phyloP scores from a whole-genome alignment of 2,888 invertebrate genomes.

The Cyclophora punctaria region DNA sequence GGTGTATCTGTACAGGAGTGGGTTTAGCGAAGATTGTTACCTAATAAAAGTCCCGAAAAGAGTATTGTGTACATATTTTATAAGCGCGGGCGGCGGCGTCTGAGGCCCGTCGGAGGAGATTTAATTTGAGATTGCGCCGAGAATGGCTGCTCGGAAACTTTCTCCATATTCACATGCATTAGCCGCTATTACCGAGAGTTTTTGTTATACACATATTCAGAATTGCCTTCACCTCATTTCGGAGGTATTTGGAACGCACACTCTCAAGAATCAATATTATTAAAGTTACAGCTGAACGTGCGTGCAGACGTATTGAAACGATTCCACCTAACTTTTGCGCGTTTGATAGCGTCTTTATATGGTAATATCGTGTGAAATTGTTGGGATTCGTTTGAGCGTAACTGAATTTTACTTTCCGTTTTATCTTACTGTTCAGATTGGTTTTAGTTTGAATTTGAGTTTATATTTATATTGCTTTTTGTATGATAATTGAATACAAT shows the following conservation, averaged over 20 bases:
- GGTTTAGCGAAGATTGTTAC: constrained; percentile 22
- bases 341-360: constrained; percentile 16
- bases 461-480: no score
- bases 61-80: constrained; percentile 44
- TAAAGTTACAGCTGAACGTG: constrained; percentile 22
- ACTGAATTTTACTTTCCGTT: constrained; percentile 11
- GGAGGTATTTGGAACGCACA: constrained; percentile 25
- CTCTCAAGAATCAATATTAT: constrained; percentile 29
- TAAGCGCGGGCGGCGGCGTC: constrained; percentile 35
- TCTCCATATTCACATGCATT: constrained; percentile 60
- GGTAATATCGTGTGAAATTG: constrained; percentile 15
- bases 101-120: constrained; percentile 48
- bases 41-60: constrained; percentile 38
- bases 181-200: constrained; percentile 50
- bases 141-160: constrained; percentile 51
- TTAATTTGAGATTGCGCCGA: constrained; percentile 67
- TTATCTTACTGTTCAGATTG: background rate
- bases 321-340: constrained; percentile 13
- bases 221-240: constrained; percentile 41
- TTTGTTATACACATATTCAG: constrained; percentile 41
- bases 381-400: constrained; percentile 11
- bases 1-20: constrained; percentile 16
- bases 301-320: constrained; percentile 13
- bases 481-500: no score
- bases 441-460: background rate